Evolutionary conservation across 2,797 vertebrate genomes (phyloP), one percentile per base, ranked within the genome.

Genomic region (Periophthalmus magnuspinnatus): DNA sequence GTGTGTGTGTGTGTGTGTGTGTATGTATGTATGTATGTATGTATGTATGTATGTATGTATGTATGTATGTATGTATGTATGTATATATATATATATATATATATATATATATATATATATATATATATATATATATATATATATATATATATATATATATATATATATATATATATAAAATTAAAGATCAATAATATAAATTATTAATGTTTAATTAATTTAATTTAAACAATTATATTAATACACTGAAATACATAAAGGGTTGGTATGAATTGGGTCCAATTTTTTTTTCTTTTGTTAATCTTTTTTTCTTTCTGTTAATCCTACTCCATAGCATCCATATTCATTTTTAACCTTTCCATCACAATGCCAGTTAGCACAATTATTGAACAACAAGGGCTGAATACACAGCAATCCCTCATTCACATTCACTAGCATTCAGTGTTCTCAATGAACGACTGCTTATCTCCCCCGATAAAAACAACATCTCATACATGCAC

Each of bases 391-490:
- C 62, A 50, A 50, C 61, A 63, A 41, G 38, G 45, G 60, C 21
- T 66, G n/a, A 67, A 66, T 2, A 48, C 61, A 64, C 21, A 62
- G 55, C 71, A 74, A 67, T 73, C 55, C 33, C 9, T 28, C 68
- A 38, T n/a, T 55, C 38, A 17, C 14, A 67, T 65, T 66, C 61
- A 28, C 2, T 11, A 63, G 75, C 50, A 74, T 70, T 77, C 58
- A 71, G 16, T 67, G 32, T 71, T 69, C 47, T 55, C 41, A 13
- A 14, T 45, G 58, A 70, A 63, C 47, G 47, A 71, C 79, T 65
- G 74, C 47, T 83, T 72, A 74, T 69, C 64, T 67, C 22, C 63
- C 59, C 57, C 47, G 61, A 80, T 56, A 69, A 22, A 65, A 34
- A 10, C 63, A 33, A 5, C 63, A 33, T 65, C 24, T 65, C 63